phyloP scores from a whole-genome alignment of 23 tunicate species.

The Trididemnum clinides region DNA sequence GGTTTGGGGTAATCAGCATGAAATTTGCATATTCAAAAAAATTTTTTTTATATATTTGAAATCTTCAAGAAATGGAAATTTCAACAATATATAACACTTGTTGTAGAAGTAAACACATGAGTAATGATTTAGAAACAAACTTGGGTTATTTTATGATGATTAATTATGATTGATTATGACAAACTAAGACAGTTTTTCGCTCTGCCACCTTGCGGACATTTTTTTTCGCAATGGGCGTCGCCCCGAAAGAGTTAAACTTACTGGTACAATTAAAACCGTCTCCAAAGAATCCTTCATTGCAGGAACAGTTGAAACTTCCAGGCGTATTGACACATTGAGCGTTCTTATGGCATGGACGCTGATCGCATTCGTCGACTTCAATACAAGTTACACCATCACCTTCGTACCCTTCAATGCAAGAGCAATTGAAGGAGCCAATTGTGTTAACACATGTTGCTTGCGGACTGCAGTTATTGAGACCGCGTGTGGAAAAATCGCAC shows the following conservation, averaged over 20 bases:
- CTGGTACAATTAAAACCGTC: constrained; percentile 12
- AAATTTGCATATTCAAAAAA: too few species aligned
- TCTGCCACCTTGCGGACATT: too few species aligned
- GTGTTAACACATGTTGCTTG: not conserved
- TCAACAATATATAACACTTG: too few species aligned
- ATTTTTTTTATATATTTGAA: too few species aligned
- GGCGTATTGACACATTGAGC: not conserved
- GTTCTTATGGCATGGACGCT: not conserved
- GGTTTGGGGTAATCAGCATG: too few species aligned
- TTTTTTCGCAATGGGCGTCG: too few species aligned
- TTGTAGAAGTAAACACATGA: too few species aligned
- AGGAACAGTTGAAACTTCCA: not conserved
- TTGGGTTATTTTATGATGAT: too few species aligned
- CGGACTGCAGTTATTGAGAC: not conserved
- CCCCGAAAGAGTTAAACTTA: not conserved
- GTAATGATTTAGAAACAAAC: too few species aligned
- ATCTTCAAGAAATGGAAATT: too few species aligned
- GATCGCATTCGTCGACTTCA: not conserved
- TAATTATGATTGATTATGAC: too few species aligned
- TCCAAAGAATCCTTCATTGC: constrained; percentile 1
- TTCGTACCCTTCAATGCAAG: not conserved
- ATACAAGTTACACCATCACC: not conserved
- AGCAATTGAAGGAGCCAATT: not conserved
- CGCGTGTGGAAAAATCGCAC: not conserved
- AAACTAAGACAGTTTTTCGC: too few species aligned